Base-by-base conservation (phyloP, 92 coral and sea anemone species). In the Porites lobata region DNA sequence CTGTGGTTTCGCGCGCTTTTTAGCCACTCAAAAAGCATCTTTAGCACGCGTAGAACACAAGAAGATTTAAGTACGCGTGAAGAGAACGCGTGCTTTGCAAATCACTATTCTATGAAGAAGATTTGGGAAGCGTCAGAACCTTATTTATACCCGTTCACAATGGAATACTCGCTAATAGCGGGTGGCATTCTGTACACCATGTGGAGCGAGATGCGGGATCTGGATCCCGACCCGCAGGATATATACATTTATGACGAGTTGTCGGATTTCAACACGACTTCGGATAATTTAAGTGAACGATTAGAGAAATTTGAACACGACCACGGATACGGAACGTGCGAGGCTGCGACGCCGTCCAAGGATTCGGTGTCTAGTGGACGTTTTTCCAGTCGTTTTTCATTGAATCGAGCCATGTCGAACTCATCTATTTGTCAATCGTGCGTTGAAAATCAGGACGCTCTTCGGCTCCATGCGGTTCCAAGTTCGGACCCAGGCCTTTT, bases 171-270 rank as follows among this genome's bases (percentile, higher is more conserved):
- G 73, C 43, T 97, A 47, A 96, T 94, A 22, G 98, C 99, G 68
- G 96, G 98, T 57, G 99, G 99, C 64, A 96, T 94, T 54, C 82
- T 96, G 51, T 97, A 97, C 83, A 93, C 94, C 85, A 94, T 97
- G 95, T 97, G 99, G 99, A 97, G 98, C 80, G 98, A 93, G 57
- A 94, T 97, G 94, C 83, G 96, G 61, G 99, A 97, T 75, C 92
- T 97, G 58, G 99, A 97, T 86, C 99, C 99, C 67, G 98, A 95
- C 73, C 99, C 99, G 26, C 98, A 97, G 67, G 99, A 97, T 75
- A 97, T 97, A 52, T 97, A 97, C 79, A 97, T 97, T 86, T 96
- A 97, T 83, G 99, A 97, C 83, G 99, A 97, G 83, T 82, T 97
- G 26, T 94, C 99, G 19, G 99, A 97, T 80, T 96, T 97, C 69